Evolutionary conservation across 2,113 vertebrate genomes (phyloP), one percentile per base, ranked within the genome.

Genomic region (Colossoma macropomum): DNA sequence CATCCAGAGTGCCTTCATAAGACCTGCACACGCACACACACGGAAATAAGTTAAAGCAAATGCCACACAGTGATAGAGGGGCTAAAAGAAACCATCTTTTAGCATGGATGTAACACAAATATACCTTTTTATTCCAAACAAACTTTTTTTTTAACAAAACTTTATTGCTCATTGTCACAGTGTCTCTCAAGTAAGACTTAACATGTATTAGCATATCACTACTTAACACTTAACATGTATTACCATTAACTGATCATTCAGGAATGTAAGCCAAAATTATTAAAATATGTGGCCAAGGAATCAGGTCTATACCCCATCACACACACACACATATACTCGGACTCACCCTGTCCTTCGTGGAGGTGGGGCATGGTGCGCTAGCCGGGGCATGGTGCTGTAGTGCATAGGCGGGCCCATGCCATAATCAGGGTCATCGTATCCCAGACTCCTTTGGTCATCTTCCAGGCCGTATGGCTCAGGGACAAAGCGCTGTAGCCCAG

Each of bases 361-460:
- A 1, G 94, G 92, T 0, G 95, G 96, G 0, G 95, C 94, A 0
- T 93, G 90, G 27, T 92, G 96, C 34, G 63, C 88, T 75, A 92
- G 91, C 21, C 95, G 95, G 3, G 96, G 95, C 84, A 96, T 94
- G 0, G 97, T 97, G 92, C 96, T 94, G 0, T 96, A 99, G 90
- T 97, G 96, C 0, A 96, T 89, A 75, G 95, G 88, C 10, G 88
- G 90, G n/a, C 87, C 93, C 91, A 98, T 92, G 85, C 97, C 95
- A 0, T 98, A 98, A 88, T 99, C 97, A 1, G 96, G 91, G 0
- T 98, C 97, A 2, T 99, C 97, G 0, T 95, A 98, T 78, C 96
- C 97, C 87, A 97, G 77, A n/a, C 97, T 99, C 84, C 96, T 96
- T 87, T 97, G 96, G 88, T 99, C 97, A 0, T 99, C 97, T 87